Percentiles rank a stretch among this genome's conserved stretches.
Evolutionary conservation across 2,797 vertebrate genomes (phyloP).

Genomic region (Lemur catta): DNA sequence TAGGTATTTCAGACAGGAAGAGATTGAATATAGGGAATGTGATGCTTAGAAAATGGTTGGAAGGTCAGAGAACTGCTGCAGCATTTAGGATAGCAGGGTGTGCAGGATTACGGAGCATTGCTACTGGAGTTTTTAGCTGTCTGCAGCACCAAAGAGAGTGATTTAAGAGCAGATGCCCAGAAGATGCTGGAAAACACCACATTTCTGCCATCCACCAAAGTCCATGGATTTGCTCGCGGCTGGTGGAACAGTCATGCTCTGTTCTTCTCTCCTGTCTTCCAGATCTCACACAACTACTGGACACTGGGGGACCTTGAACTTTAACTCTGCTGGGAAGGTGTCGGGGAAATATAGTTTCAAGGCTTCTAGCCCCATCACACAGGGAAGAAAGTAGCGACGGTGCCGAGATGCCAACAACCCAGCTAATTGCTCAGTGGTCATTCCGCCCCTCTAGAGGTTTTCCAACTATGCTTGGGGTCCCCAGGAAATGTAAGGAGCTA

Average conservation of each 20-base stretch:
- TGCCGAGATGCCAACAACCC: not conserved
- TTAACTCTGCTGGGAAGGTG: not conserved
- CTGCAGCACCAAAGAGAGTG: not conserved
- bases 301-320: not conserved
- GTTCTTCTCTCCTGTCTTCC: not conserved
- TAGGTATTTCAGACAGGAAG: not conserved
- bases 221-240: not conserved
- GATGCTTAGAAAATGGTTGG: not conserved
- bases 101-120: rapidly evolving
- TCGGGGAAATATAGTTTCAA: not conserved
- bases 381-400: rapidly evolving
- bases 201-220: not conserved
- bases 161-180: not conserved
- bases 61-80: not conserved
- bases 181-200: not conserved
- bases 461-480: not conserved
- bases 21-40: not conserved
- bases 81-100: not conserved
- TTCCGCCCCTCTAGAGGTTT: not conserved
- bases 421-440: rapidly evolving
- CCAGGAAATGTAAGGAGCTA: not conserved
- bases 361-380: not conserved
- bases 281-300: not conserved
- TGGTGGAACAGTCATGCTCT: too few species aligned
- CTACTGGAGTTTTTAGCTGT: not conserved